Base-by-base conservation (phyloP, 2,888 invertebrate genomes). In the Pycnomerus fuliginosus region DNA sequence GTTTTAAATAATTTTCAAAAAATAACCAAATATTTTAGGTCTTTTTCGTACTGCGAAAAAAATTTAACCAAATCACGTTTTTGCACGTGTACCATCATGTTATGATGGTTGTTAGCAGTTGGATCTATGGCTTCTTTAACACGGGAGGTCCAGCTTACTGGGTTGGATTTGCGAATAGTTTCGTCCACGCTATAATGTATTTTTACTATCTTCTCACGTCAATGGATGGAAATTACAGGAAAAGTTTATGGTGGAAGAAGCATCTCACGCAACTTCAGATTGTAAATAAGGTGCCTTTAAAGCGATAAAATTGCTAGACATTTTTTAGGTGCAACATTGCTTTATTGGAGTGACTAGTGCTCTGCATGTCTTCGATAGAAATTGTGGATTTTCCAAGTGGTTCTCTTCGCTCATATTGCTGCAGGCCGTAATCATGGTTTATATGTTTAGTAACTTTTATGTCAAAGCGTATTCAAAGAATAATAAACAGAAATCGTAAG, bases 161-260 rank as follows among this genome's bases (percentile, higher is more conserved):
- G 4, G 13, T 30, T 5, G 30, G 30, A 13, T 30, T 14, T 5
- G 12, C 14, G 13, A 30, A 30, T 30, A 7, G 4, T 3, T 15
- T 14, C 5, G 15, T 30, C 12, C 30, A 30, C 15, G 5, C 5
- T 10, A 14, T 30, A 7, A 30, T 30, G 30, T 30, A 30, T 10
- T 5, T 30, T 11, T 30, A 30, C 11, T 30, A 30, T 15, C 5
- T 30, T 4, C 12, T 30, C 3, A 14, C 30, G 3, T 3, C 10
- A 5, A 7, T 11, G 30, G 14, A 30, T 3, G 5, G 5, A 5
- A 30, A 30, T 4, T 3, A n/a, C 11, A 10, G 10, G 4, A 27
- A 27, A 10, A n/a, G n/a, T n/a, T n/a, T 8, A 8, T 27, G 10
- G 5, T 30, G 30, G 30, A 30, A 30, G 30, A 30, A 30, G 10